phyloP scores from a whole-genome alignment of 2,113 vertebrate species.

The Sakesphorus luctuosus region DNA sequence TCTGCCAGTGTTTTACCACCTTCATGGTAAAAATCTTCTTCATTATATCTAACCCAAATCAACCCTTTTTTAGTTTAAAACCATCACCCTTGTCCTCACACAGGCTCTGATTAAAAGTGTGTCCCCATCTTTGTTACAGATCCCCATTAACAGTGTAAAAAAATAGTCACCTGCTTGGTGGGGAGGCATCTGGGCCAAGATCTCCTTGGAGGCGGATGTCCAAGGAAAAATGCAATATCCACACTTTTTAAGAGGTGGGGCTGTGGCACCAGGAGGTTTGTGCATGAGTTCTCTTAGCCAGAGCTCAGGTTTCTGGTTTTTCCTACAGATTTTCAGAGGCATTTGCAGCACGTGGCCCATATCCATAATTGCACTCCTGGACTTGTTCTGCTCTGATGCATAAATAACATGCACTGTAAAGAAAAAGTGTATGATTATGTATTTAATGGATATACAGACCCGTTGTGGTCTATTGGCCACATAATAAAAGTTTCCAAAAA shows the following conservation, averaged over 20 bases:
- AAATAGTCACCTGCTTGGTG: neutral
- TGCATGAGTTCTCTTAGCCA: neutral
- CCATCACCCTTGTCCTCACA: neutral
- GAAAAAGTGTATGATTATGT: conserved; percentile 60
- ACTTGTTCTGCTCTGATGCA: conserved; percentile 68
- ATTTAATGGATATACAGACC: conserved; percentile 65
- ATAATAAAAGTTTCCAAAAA: conserved; percentile 45
- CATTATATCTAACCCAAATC: neutral
- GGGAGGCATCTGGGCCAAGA: neutral
- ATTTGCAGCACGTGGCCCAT: conserved; percentile 34
- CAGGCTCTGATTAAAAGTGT: too few relatives aligned
- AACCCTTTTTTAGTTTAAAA: neutral
- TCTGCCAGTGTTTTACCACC: neutral
- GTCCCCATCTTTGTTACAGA: neutral
- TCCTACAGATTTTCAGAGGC: conserved; percentile 20
- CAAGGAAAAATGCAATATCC: neutral
- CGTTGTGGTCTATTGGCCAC: conserved; percentile 55
- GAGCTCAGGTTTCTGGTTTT: neutral
- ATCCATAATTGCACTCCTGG: conserved; percentile 58
- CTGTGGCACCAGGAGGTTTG: neutral
- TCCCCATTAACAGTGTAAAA: neutral
- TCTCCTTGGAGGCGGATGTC: neutral
- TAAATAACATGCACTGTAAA: conserved; percentile 67
- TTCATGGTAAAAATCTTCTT: neutral
- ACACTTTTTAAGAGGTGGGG: neutral